These are phyloP conservation scores for Sarcoramphus papa DNA, from an alignment of 2,797 vertebrate species.

Conservation along the genomic window DNA sequence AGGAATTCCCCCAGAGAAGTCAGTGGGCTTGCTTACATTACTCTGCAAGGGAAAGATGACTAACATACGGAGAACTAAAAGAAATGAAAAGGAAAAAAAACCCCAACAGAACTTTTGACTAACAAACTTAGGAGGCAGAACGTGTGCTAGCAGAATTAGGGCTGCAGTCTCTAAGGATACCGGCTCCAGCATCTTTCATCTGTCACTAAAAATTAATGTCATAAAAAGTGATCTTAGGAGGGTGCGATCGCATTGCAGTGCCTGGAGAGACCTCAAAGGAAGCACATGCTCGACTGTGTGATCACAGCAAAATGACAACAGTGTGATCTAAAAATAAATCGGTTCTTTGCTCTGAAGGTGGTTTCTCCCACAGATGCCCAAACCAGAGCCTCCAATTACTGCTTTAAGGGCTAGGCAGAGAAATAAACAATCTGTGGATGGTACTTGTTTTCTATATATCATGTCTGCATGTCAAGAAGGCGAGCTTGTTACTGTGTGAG, in stretches of 20 bases:
- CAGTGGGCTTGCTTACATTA: neutral
- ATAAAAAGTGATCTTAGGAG: slow-evolving; percentile 20
- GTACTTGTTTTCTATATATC: neutral
- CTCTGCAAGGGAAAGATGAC: neutral
- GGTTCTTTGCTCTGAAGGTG: neutral
- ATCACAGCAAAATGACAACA: slow-evolving; percentile 43
- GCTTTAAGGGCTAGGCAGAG: neutral
- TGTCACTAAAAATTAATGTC: slow-evolving; percentile 50
- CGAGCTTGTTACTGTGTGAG: neutral
- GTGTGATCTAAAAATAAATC: slow-evolving; percentile 46
- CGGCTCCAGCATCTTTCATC: slow-evolving; percentile 11
- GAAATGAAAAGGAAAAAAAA: neutral
- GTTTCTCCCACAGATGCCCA: slow-evolving; percentile 4
- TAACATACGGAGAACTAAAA: neutral
- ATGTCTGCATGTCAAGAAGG: neutral
- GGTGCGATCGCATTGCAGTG: slow-evolving; percentile 9
- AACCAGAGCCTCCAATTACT: neutral
- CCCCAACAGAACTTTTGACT: neutral
- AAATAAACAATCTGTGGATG: neutral
- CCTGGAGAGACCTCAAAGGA: slow-evolving; percentile 52
- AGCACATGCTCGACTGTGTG: neutral
- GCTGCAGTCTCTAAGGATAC: neutral
- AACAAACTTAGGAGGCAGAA: neutral
- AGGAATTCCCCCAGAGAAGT: neutral
- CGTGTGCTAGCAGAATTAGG: neutral